A percentile compares a stretch with the other conserved stretches of the same genome.
These are phyloP conservation scores for Melanotaenia pygmaea DNA, from an alignment of 2,797 vertebrate species.

Conservation along the genomic window DNA sequence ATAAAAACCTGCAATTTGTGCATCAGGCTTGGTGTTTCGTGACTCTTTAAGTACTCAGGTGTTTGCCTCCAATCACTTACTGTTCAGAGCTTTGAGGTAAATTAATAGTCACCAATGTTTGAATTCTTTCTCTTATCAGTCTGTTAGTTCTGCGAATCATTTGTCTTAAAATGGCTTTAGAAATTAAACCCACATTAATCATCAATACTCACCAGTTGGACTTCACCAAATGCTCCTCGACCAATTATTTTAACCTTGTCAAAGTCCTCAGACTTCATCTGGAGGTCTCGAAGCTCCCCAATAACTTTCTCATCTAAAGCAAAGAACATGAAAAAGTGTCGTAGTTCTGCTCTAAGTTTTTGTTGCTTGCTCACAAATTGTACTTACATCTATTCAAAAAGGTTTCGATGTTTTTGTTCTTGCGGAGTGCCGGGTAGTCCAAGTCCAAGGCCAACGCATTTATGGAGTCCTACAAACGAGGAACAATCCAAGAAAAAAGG, in stretches of 20 bases:
- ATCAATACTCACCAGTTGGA: conserved; percentile 91
- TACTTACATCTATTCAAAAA: conserved; percentile 98
- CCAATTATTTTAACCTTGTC: conserved; percentile 99
- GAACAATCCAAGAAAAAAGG: neutral
- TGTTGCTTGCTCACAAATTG: neutral
- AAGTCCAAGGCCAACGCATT: conserved; percentile 96
- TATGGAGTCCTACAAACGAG: conserved; percentile 89
- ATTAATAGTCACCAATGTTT: no score
- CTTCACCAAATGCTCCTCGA: conserved; percentile 97
- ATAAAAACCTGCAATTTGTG: no score
- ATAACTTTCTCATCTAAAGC: conserved; percentile 92
- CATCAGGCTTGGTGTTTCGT: no score
- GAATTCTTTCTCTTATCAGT: no score
- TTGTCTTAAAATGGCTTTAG: no score
- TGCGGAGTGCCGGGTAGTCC: conserved; percentile 96
- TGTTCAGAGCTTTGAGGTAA: no score
- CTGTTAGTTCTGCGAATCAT: no score
- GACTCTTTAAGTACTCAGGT: no score
- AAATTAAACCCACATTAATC: no score
- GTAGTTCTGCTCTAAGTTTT: neutral
- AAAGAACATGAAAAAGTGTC: neutral
- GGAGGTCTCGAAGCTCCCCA: conserved; percentile 88
- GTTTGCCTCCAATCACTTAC: no score
- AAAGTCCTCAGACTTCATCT: conserved; percentile 98
- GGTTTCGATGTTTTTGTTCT: conserved; percentile 99